phyloP scores from a whole-genome alignment of 1,140 invertebrate species.

The Cryptotermes secundus region DNA sequence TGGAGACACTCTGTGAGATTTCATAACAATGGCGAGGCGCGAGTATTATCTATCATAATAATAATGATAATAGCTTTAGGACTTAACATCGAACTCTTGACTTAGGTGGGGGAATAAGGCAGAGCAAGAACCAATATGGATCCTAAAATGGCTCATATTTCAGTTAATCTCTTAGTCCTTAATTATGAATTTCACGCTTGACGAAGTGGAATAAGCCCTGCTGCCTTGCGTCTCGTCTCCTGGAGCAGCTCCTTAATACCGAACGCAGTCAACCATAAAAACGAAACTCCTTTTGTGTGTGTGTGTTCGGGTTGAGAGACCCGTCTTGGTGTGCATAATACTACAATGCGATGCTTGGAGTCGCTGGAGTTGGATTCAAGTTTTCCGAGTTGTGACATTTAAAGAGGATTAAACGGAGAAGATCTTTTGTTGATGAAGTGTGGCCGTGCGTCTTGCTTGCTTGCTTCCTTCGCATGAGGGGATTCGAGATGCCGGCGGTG shows the following conservation, averaged over 20 bases:
- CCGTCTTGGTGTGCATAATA: neutral
- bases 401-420: constrained; percentile 21
- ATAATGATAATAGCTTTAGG: constrained; percentile 5
- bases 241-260: neutral
- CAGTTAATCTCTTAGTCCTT: constrained; percentile 24
- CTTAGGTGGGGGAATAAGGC: neutral
- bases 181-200: constrained; percentile 30
- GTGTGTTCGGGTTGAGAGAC: neutral
- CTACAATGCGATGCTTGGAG: neutral
- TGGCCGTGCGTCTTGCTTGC: neutral
- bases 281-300: constrained; percentile 5
- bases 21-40: neutral
- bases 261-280: constrained; percentile 9
- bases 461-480: neutral
- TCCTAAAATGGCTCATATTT: constrained; percentile 27
- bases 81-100: constrained; percentile 8
- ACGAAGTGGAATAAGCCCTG: constrained; percentile 23
- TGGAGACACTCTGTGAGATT: neutral
- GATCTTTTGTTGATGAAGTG: neutral
- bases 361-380: constrained; percentile 1
- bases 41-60: neutral
- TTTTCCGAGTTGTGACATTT: constrained; percentile 16
- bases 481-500: neutral
- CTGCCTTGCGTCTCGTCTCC: neutral
- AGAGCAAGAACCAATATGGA: constrained; percentile 1